A percentile compares a stretch with the other conserved stretches of the same genome.
These are phyloP conservation scores for Platysternon megacephalum DNA, from an alignment of 2,113 vertebrate genomes.

Conservation along the genomic window DNA sequence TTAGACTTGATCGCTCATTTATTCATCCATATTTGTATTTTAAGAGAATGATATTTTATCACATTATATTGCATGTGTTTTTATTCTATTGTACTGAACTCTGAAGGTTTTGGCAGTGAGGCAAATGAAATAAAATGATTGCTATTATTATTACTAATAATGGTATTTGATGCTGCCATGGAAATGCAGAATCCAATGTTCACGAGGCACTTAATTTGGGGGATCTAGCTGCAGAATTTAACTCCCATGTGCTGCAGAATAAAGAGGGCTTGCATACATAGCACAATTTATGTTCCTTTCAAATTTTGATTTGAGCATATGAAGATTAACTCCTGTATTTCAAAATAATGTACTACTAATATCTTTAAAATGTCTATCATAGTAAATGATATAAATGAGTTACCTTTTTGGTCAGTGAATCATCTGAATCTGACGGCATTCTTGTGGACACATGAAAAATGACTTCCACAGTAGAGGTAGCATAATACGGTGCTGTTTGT, in stretches of 20 bases:
- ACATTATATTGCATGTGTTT: neutral
- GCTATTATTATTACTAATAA: conserved; percentile 56
- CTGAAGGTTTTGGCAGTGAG: conserved; percentile 50
- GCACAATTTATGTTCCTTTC: neutral
- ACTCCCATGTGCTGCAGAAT: neutral
- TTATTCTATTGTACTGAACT: conserved; percentile 38
- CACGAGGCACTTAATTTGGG: conserved; percentile 57
- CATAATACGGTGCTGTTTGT: conserved; percentile 93
- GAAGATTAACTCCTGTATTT: neutral
- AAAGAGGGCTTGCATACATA: neutral
- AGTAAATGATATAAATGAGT: neutral
- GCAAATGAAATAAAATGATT: conserved; percentile 59
- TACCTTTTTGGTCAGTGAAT: conserved; percentile 98
- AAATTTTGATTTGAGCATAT: fast-evolving
- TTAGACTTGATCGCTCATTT: fast-evolving
- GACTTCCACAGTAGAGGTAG: conserved; percentile 96
- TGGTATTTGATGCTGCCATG: conserved; percentile 62
- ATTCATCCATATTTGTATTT: neutral
- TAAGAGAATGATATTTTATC: neutral
- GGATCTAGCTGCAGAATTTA: neutral
- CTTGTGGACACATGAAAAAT: conserved; percentile 98
- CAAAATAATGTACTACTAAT: neutral
- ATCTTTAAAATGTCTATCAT: neutral
- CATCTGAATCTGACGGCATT: conserved; percentile 96
- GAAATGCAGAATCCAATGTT: conserved; percentile 62